phyloP scores from a whole-genome alignment of 2,113 vertebrate genomes.

The Loxodonta africana region DNA sequence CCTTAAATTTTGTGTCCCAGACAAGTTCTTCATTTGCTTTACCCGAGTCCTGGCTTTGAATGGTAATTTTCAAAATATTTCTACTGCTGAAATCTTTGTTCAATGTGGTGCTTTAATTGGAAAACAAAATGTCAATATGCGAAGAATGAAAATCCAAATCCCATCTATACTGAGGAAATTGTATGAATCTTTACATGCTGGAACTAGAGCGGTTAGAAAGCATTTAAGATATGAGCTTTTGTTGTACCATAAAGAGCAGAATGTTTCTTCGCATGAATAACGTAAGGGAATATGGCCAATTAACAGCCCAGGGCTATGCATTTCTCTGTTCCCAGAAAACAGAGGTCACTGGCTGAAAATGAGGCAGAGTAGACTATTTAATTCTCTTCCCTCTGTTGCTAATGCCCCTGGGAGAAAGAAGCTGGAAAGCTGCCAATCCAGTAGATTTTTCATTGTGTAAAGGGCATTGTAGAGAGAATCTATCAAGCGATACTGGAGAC shows the following conservation, averaged over 20 bases:
- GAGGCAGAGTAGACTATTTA: conserved; percentile 24
- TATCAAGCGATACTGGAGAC: neutral
- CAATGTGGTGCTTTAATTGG: neutral
- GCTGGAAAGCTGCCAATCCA: conserved; percentile 30
- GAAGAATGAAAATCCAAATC: conserved; percentile 27
- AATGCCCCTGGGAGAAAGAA: neutral
- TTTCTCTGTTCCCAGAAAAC: conserved; percentile 44
- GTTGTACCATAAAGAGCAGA: conserved; percentile 43
- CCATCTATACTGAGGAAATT: neutral
- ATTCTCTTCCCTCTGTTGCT: neutral
- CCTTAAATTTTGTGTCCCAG: neutral
- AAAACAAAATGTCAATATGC: neutral
- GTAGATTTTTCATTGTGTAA: conserved; percentile 32
- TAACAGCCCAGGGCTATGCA: neutral
- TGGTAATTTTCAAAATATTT: neutral
- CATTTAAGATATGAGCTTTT: conserved; percentile 49
- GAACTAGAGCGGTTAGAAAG: neutral
- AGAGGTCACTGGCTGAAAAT: conserved; percentile 60
- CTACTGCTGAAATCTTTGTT: conserved; percentile 1
- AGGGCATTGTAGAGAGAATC: neutral
- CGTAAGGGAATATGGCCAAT: conserved; percentile 29
- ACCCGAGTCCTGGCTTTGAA: neutral
- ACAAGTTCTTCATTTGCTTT: neutral
- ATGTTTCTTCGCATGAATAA: conserved; percentile 67
- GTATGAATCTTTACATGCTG: neutral